phyloP scores from a whole-genome alignment of 2,888 invertebrate genomes.

The Argynnis bischoffii region DNA sequence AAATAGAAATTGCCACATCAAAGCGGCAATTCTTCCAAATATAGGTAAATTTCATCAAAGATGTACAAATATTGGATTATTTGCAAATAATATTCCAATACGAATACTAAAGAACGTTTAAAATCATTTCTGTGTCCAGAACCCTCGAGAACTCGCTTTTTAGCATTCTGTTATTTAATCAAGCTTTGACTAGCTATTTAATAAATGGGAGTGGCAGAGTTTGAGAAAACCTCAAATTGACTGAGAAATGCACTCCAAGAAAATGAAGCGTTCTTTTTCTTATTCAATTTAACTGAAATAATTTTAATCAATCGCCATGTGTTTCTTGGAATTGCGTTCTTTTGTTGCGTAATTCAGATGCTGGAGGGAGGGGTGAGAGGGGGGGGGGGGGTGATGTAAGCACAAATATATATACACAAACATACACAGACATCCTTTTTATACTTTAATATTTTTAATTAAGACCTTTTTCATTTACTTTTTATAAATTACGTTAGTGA shows the following conservation, averaged over 20 bases:
- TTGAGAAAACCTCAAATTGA: slow-evolving; percentile 4
- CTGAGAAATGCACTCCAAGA: slow-evolving; percentile 13
- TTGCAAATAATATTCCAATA: slow-evolving; percentile 16
- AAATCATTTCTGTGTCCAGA: slow-evolving; percentile 13
- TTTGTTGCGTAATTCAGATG: no score
- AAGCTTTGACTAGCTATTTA: slow-evolving; percentile 1
- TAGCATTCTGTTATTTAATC: slow-evolving; percentile 4
- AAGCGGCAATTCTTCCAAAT: not conserved
- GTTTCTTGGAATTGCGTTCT: no score
- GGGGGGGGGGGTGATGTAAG: no score
- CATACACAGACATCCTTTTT: no score
- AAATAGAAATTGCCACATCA: not conserved
- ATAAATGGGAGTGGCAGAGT: slow-evolving; percentile 2
- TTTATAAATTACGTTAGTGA: no score
- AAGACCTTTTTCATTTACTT: no score
- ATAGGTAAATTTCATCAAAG: no score
- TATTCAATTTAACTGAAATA: not conserved
- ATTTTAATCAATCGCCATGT: not conserved
- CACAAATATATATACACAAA: no score
- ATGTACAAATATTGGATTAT: not conserved
- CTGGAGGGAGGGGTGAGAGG: no score
- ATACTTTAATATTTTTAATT: no score
- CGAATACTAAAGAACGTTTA: slow-evolving; percentile 1
- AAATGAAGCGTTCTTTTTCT: not conserved
- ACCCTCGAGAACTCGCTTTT: not conserved